These are phyloP conservation scores for Auanema freiburgensis DNA, from an alignment of 2,888 invertebrate species.

Conservation along the genomic window DNA sequence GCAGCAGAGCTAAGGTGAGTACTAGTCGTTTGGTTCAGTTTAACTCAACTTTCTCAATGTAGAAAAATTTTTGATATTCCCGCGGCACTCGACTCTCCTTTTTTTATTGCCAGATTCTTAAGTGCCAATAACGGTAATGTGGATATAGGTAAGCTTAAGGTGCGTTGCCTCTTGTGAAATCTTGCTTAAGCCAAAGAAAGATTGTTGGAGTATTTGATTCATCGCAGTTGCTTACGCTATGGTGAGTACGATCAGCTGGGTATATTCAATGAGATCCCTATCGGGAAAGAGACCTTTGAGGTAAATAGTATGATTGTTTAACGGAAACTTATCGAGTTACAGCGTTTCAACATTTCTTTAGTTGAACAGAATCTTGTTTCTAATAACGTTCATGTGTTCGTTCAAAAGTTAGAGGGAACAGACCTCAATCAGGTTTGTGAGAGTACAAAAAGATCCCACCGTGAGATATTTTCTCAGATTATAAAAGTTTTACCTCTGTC, in stretches of 20 bases:
- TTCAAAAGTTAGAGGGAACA: slow-evolving; percentile 56
- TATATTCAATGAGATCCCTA: slow-evolving; percentile 32
- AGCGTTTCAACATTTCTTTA: slow-evolving; percentile 56
- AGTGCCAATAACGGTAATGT: slow-evolving; percentile 48
- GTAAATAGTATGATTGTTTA: slow-evolving; percentile 18
- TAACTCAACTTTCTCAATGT: neutral
- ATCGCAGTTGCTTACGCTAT: slow-evolving; percentile 41
- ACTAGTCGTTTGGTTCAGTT: slow-evolving; percentile 4
- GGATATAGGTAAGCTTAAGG: slow-evolving; percentile 16
- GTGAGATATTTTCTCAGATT: slow-evolving; percentile 32
- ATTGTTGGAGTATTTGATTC: slow-evolving; percentile 34
- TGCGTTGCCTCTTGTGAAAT: neutral
- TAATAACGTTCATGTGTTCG: slow-evolving; percentile 55
- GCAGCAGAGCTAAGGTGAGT: slow-evolving; percentile 36
- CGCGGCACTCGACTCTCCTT: slow-evolving; percentile 43
- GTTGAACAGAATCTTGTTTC: slow-evolving; percentile 43
- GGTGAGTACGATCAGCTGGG: slow-evolving; percentile 38
- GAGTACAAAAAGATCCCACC: neutral
- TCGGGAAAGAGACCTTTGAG: slow-evolving; percentile 50
- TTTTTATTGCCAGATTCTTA: slow-evolving; percentile 51
- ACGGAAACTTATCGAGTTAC: slow-evolving; percentile 10
- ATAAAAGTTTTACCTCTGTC: slow-evolving; percentile 55
- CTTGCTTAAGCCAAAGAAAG: slow-evolving; percentile 12
- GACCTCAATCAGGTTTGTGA: slow-evolving; percentile 53
- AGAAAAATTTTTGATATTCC: slow-evolving; percentile 30